Evolutionary conservation across 23 tunicate species (phyloP), one percentile per base, ranked within the genome.

Genomic region (Trididemnum clinides): DNA sequence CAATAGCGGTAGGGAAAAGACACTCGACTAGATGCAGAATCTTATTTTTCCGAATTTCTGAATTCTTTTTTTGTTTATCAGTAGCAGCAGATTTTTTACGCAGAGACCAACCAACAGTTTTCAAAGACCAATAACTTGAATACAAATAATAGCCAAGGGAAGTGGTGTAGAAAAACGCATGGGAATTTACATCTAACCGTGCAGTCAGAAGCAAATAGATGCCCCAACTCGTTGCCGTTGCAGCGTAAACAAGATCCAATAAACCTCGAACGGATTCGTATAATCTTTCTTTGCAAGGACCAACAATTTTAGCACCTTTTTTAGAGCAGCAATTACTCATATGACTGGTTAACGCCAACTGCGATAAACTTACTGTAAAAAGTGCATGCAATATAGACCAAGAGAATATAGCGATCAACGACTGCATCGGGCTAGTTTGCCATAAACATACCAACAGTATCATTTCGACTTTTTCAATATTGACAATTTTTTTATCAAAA

Each of bases 171-270:
- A 92, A 87, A 36, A 77, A 74, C 1, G 97, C 80, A 51, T 92
- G 88, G 12, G 97, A 76, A 57, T 92, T 91, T 2, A 92, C 91
- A 44, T 92, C 97, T n/a, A 58, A 26, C 33, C 77, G 88, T 0
- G 19, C 28, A 0, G 81, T 0, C 6, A 44, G 37, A 23, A 87
- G 73, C 29, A 92, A 34, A 38, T 44, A 64, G 22, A 35, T 38
- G 1, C 85, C 76, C 97, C 97, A 92, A 1, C 50, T 22, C 0
- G 85, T 39, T 0, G 87, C 39, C 22, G 83, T 33, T 33, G 75
- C 0, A 5, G 91, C 77, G 39, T 92, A 90, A 1, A 91, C 63
- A 31, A 92, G 64, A 50, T 75, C 86, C 38, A 92, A 85, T 33
- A 92, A 51, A 65, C 73, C 51, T 3, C 97, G 89, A 28, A 92